Evolutionary conservation across 2,888 invertebrate genomes (phyloP), one percentile per base, ranked within the genome.

Genomic region (Anodontia alba): DNA sequence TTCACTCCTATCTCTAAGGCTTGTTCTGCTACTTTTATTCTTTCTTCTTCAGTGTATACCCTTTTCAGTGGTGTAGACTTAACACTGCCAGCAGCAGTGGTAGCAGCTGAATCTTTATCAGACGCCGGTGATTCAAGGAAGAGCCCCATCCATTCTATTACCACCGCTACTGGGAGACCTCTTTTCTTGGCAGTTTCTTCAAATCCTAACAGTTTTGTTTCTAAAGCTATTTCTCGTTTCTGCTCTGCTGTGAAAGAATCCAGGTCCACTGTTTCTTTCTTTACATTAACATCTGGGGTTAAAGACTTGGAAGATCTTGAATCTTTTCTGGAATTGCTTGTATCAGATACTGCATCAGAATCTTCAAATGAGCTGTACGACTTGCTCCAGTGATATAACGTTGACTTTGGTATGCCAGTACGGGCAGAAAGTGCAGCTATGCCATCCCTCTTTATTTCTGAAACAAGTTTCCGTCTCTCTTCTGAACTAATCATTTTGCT

Each of bases 1-100:
- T 78, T 85, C 8, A 57, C 31, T 33, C 85, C 82, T 42, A 82
- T 69, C 51, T 85, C 70, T 36, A 76, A 29, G 23, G 85, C 81
- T 38, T 73, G 72, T 66, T 73, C 54, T 10, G 75, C 78, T 29
- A 76, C 76, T 31, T 78, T 72, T 31, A 54, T 42, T 43, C 82
- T 85, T 33, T 85, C 80, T 36, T 78, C 80, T 3, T 80, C 76
- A n/a, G 78, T 76, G 43, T 82, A 85, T 5, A 42, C 69, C 46
- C 69, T 38, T 29, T 43, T 69, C 2, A 29, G 62, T 3, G 62
- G 20, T 23, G 23, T 29, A 33, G 62, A 33, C 62, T 62, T 31
- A 17, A n/a, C 17, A 12, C 7, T 54, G 26, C 2, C n/a, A 29
- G 26, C 3, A 26, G 57, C 26, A 17, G 26, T 57, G 10, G 26